Conservation (phyloP, 1,140 invertebrate genomes). For the Aethina tumida region DNA sequence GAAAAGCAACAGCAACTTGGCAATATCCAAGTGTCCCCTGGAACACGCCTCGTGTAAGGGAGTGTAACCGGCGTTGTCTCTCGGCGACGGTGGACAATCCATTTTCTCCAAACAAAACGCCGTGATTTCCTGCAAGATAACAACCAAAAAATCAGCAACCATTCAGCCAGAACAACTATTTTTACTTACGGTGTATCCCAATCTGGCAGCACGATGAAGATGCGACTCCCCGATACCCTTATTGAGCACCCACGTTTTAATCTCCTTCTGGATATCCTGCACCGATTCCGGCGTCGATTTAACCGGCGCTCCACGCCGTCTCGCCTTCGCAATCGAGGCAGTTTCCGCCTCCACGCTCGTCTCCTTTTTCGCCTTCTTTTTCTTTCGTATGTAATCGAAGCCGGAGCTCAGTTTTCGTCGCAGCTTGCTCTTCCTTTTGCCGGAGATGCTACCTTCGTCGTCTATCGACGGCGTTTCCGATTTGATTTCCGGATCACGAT, state of each 20-base stretch:
- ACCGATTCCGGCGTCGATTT: conserved; percentile 54
- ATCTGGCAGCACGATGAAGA: conserved; percentile 77
- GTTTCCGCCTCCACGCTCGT: conserved; percentile 38
- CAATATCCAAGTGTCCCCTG: conserved; percentile 76
- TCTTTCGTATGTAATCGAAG: conserved; percentile 82
- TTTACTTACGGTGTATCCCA: conserved; percentile 70
- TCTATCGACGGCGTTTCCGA: conserved; percentile 31
- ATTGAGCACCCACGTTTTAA: conserved; percentile 84
- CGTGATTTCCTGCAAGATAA: conserved; percentile 64
- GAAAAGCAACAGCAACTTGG: conserved; percentile 70
- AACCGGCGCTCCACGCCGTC: conserved; percentile 15
- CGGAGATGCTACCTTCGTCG: conserved; percentile 27
- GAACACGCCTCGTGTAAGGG: conserved; percentile 86
- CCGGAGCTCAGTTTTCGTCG: conserved; percentile 60
- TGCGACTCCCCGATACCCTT: conserved; percentile 89
- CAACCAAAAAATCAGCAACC: conserved; percentile 9
- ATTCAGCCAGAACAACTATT: background rate
- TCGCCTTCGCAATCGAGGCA: conserved; percentile 25
- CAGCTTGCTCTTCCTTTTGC: conserved; percentile 41
- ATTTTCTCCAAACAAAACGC: conserved; percentile 82
- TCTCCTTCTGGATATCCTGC: conserved; percentile 72
- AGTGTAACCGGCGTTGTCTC: conserved; percentile 91
- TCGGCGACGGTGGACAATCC: conserved; percentile 68
- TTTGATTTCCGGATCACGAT: conserved; percentile 20
- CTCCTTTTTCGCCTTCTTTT: conserved; percentile 56